Conservation (phyloP, 2,888 invertebrate species). For the Archips crataeganus region DNA sequence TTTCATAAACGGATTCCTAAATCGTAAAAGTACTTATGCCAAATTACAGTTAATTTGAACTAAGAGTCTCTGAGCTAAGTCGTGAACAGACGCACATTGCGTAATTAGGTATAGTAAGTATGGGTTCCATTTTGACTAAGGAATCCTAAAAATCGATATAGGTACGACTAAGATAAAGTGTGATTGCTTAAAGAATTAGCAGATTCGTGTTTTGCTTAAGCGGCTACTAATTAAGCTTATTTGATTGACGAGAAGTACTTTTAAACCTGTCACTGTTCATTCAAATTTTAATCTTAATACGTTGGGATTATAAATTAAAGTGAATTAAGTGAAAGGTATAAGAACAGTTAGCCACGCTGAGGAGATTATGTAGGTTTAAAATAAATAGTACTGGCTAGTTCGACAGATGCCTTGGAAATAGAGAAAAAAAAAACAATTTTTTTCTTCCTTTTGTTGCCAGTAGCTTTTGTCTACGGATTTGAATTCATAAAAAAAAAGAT, state of each 20-base stretch:
- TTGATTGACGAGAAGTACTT: constrained; percentile 20
- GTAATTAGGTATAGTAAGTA: no score
- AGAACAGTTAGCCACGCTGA: neutral
- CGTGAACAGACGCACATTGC: no score
- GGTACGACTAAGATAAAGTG: neutral
- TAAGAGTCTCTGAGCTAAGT: no score
- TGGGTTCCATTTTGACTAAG: no score
- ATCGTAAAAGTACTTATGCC: no score
- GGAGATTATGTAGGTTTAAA: neutral
- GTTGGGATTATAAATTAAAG: neutral
- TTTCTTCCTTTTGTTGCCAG: neutral
- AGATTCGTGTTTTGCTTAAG: constrained; percentile 24
- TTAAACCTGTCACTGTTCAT: neutral
- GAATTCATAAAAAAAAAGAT: neutral
- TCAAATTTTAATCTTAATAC: neutral
- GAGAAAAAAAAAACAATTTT: neutral
- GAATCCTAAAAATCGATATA: no score
- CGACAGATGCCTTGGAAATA: neutral
- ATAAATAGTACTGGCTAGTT: neutral
- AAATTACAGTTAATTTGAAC: no score
- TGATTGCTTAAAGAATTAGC: constrained; percentile 10
- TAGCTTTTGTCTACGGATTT: neutral
- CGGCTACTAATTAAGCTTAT: constrained; percentile 9
- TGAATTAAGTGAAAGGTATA: neutral
- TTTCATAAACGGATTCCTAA: no score